A percentile compares a stretch with the other conserved stretches of the same genome.
Conservation (phyloP, 2,797 vertebrate species). For the Brotula barbata region DNA sequence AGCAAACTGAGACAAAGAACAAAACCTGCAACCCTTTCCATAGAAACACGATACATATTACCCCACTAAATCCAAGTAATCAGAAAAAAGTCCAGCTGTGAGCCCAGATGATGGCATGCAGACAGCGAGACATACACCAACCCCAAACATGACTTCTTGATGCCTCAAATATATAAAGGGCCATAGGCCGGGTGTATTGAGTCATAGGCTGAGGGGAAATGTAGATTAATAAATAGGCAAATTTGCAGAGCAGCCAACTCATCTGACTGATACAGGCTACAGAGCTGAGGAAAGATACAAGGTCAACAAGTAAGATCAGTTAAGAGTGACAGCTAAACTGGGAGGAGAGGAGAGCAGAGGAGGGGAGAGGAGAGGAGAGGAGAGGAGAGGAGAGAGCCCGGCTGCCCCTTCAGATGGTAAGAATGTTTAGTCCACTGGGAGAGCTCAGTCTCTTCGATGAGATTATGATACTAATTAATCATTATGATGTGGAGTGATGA, state of each 20-base stretch:
- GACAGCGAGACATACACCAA: not conserved
- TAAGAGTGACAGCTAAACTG: conserved; percentile 9
- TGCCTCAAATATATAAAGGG: conserved; percentile 1
- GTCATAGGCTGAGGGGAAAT: conserved; percentile 15
- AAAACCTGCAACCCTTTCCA: not conserved
- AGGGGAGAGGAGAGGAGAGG: too few relatives aligned
- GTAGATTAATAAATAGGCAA: not conserved
- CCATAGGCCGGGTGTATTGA: conserved; percentile 24
- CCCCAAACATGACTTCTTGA: too few relatives aligned
- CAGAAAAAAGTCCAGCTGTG: conserved; percentile 8
- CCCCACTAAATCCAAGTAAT: not conserved
- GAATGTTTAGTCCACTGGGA: conserved; percentile 41
- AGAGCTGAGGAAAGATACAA: conserved; percentile 1
- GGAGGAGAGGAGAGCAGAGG: too few relatives aligned
- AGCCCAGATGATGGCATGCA: conserved; percentile 20
- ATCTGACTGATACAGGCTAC: not conserved
- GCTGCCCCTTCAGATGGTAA: conserved; percentile 12
- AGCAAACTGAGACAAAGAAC: not conserved
- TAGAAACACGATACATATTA: not conserved
- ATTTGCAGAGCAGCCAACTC: not conserved
- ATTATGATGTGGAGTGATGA: conserved; percentile 44
- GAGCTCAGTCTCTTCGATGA: conserved; percentile 53
- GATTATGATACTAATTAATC: conserved; percentile 68
- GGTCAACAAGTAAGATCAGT: not conserved
- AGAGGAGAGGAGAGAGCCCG: conserved; percentile 1